Evolutionary conservation across 2,797 vertebrate genomes (phyloP), one percentile per base, ranked within the genome.

Genomic region (Chrysolophus pictus): DNA sequence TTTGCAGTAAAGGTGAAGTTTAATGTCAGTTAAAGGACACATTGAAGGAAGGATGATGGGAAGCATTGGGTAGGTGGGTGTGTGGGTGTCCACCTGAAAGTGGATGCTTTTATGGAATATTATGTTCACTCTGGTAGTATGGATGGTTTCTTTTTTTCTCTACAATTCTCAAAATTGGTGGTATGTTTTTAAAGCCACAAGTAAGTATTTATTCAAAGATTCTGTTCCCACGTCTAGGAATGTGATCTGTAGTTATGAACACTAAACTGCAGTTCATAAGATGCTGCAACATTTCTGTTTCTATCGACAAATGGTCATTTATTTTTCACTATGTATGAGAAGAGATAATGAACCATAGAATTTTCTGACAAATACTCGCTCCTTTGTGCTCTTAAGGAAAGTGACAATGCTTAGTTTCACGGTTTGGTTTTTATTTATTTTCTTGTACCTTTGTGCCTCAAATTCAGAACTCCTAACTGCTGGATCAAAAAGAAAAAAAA

Each of bases 11-110:
- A 67, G 37, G 29, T 58, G 75, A 46, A 41, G 51, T 53, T 85
- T 16, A 42, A 37, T 8, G 31, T 70, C 31, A 47, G 1, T 55
- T 29, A 19, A 47, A 73, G 64, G 55, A 10, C 3, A 1, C 0
- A 1, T 29, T 26, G 65, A 42, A 49, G 63, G 64, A 49, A 47
- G 41, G 6, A 39, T 0, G 0, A 8, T 41, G 69, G 35, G 37
- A 60, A 44, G 6, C 5, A 15, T 26, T 56, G 49, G 8, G 42
- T n/a, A 47, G 53, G 3, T 47, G 63, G 23, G 11, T 0, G 0
- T 63, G 3, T 47, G 63, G 23, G 11, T 0, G 0, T 63, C 53
- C 3, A 5, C 47, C 10, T 55, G 28, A 6, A 67, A 29, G 17
- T 67, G 21, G 22, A 35, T 16, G 60, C 44, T 41, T 42, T 10